Evolutionary conservation across 2,888 invertebrate genomes (phyloP).

Genomic region (Podotricha telesiphe): DNA sequence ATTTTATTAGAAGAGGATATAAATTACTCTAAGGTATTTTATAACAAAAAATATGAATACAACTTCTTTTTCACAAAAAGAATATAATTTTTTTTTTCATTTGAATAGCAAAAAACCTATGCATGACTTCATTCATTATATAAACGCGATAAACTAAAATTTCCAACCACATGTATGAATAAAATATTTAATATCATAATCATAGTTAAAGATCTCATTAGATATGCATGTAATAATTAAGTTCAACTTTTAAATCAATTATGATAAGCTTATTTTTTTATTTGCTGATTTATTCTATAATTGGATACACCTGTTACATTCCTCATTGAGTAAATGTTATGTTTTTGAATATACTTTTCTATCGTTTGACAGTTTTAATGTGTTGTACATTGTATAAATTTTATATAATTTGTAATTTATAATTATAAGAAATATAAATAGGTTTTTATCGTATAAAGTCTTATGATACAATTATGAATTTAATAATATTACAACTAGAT

Average conservation of each 20-base stretch:
- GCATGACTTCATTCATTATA: too few relatives aligned
- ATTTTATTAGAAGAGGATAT: too few relatives aligned
- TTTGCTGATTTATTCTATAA: too few relatives aligned
- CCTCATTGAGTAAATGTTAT: conserved; percentile 40
- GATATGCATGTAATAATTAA: conserved; percentile 1
- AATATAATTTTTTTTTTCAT: too few relatives aligned
- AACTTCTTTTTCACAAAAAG: too few relatives aligned
- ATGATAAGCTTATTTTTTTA: too few relatives aligned
- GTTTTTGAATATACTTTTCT: conserved; percentile 4
- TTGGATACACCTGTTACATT: conserved; percentile 52
- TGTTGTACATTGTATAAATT: conserved; percentile 39
- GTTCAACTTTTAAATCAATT: background rate
- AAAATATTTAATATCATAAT: conserved; percentile 6
- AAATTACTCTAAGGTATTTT: too few relatives aligned
- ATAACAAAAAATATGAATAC: too few relatives aligned
- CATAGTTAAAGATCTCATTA: conserved; percentile 2
- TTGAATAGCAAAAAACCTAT: too few relatives aligned
- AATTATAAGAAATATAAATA: conserved; percentile 9
- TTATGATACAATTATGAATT: background rate
- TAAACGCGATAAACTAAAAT: too few relatives aligned
- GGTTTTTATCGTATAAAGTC: background rate
- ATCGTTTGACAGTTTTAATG: conserved; percentile 38
- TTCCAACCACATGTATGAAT: too few relatives aligned
- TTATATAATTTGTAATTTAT: conserved; percentile 27
- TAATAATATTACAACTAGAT: too few relatives aligned